phyloP scores from a whole-genome alignment of 2,888 invertebrate genomes.

The Yponomeuta evonymella region DNA sequence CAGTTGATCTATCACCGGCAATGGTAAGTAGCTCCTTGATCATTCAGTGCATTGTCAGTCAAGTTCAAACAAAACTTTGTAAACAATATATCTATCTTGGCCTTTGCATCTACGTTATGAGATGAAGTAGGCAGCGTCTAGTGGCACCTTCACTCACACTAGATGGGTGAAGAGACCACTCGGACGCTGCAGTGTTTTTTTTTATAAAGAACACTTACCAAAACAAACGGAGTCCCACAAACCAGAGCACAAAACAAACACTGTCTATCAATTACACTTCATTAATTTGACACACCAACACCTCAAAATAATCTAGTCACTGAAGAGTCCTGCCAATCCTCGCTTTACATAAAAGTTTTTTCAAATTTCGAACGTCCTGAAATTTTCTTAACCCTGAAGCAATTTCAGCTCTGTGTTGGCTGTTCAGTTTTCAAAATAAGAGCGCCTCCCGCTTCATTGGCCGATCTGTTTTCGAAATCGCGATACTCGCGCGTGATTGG shows the following conservation, averaged over 20 bases:
- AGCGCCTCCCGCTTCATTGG: not conserved
- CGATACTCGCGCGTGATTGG: conserved; percentile 1
- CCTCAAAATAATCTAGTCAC: not conserved
- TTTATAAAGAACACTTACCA: not conserved
- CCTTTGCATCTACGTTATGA: no score
- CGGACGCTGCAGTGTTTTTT: no score
- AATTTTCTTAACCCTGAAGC: no score
- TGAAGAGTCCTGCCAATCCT: not conserved
- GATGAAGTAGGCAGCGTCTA: no score
- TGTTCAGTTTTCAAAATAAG: not conserved
- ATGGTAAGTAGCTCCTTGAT: no score
- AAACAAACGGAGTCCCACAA: not conserved
- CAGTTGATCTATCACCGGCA: no score
- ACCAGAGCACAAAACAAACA: not conserved
- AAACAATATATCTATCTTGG: not conserved
- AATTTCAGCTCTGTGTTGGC: not conserved
- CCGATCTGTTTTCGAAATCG: not conserved
- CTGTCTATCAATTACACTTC: no score
- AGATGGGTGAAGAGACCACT: no score
- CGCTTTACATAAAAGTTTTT: not conserved
- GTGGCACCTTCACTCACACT: no score
- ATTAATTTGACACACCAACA: not conserved
- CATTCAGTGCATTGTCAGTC: not conserved
- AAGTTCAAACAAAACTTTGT: not conserved
- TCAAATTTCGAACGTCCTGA: not conserved